Evolutionary conservation across 2,797 vertebrate genomes (phyloP).

Genomic region (Paguma larvata): DNA sequence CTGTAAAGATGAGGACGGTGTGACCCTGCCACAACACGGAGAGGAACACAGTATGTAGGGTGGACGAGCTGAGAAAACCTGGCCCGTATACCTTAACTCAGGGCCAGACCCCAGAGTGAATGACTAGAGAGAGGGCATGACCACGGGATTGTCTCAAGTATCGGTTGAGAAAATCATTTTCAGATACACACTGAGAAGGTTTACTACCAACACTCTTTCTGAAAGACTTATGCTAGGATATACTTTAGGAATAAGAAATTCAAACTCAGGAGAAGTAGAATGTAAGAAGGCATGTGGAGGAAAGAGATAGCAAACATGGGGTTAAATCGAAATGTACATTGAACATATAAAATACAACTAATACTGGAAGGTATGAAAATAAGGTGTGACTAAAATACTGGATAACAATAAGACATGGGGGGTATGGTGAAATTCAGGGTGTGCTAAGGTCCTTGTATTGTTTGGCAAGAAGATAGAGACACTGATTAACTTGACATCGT

Average conservation of each 20-base stretch:
- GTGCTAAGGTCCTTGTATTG: not conserved
- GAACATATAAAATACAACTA: not conserved
- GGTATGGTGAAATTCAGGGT: not conserved
- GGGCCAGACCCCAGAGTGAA: not conserved
- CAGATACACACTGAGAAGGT: not conserved
- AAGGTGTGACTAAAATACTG: conserved; percentile 29
- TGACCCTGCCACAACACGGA: not conserved
- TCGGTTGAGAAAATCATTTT: not conserved
- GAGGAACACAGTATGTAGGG: not conserved
- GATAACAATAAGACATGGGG: not conserved
- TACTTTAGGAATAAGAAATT: conserved; percentile 43
- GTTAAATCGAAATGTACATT: not conserved
- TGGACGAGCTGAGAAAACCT: not conserved
- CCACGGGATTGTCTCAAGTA: not conserved
- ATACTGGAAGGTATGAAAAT: conserved; percentile 24
- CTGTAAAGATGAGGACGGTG: not conserved
- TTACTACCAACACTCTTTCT: not conserved
- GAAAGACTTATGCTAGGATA: not conserved
- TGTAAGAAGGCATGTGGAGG: not conserved
- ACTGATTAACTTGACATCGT: not conserved
- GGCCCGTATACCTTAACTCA: not conserved
- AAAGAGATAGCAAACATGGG: not conserved
- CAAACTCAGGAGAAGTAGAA: not conserved
- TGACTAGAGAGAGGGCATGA: not conserved
- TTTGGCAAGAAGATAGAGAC: not conserved